phyloP scores from a whole-genome alignment of 2,113 vertebrate genomes.

The Sturnira hondurensis region DNA sequence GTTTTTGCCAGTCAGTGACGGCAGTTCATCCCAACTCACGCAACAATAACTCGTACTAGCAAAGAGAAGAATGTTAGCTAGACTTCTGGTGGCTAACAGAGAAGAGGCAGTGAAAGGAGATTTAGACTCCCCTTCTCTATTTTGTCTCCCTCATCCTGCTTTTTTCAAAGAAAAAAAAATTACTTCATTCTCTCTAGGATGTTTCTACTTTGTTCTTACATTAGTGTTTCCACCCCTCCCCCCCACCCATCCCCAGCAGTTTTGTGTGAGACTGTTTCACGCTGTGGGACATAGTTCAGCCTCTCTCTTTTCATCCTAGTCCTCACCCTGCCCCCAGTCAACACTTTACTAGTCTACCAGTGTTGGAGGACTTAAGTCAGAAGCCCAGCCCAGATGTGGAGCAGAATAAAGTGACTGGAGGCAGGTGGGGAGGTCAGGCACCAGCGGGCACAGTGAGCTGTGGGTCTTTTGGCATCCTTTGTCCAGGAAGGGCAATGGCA shows the following conservation, averaged over 20 bases:
- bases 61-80: background rate
- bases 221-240: background rate
- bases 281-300: accelerated
- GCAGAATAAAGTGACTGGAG: background rate
- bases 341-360: background rate
- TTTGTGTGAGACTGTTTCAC: background rate
- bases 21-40: background rate
- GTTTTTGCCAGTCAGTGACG: background rate
- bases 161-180: background rate
- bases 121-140: background rate
- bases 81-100: slow-evolving; percentile 34
- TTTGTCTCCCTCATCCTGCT: background rate
- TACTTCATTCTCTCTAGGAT: background rate
- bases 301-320: background rate
- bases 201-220: slow-evolving; percentile 28
- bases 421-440: background rate
- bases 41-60: background rate
- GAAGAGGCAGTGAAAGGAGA: background rate
- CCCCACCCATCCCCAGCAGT: background rate
- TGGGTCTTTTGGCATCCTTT: background rate
- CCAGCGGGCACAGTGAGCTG: background rate
- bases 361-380: background rate
- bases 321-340: background rate
- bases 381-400: accelerated
- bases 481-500: background rate